phyloP scores from a whole-genome alignment of 30 jellyfish, hydroid and myxozoan species.

The Hydractinia symbiolongicarpus region DNA sequence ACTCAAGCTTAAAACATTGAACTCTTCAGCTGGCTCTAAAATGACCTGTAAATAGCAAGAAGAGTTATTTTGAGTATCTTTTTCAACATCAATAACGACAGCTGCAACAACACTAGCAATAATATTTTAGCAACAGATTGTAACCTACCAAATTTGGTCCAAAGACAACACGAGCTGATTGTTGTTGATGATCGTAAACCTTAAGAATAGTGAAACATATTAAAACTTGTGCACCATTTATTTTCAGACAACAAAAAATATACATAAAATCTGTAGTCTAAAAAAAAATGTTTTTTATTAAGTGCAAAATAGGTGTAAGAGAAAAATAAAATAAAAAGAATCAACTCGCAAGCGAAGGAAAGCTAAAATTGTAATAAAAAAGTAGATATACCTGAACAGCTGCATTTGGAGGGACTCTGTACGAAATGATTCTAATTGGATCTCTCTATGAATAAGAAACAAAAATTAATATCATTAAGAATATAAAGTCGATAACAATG shows the following conservation, averaged over 20 bases:
- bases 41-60: constrained; percentile 43
- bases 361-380: background rate
- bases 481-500: background rate
- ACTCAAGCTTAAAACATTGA: constrained; percentile 83
- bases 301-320: background rate
- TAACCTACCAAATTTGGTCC: constrained; percentile 92
- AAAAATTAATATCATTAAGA: background rate
- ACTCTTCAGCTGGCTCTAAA: constrained; percentile 85
- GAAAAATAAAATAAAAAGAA: background rate
- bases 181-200: constrained; percentile 69
- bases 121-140: background rate
- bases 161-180: constrained; percentile 73
- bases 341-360: background rate
- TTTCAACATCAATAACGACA: too few relatives aligned
- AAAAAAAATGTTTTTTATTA: background rate
- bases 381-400: constrained; percentile 79
- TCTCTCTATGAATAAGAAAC: constrained; percentile 55
- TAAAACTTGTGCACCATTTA: background rate
- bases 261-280: background rate
- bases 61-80: background rate
- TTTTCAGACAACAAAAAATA: background rate
- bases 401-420: constrained; percentile 84
- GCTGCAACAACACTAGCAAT: background rate
- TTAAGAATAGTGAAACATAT: background rate
- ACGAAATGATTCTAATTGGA: constrained; percentile 56